Evolutionary conservation across 2,113 vertebrate genomes (phyloP).

Genomic region (Polypterus senegalus): DNA sequence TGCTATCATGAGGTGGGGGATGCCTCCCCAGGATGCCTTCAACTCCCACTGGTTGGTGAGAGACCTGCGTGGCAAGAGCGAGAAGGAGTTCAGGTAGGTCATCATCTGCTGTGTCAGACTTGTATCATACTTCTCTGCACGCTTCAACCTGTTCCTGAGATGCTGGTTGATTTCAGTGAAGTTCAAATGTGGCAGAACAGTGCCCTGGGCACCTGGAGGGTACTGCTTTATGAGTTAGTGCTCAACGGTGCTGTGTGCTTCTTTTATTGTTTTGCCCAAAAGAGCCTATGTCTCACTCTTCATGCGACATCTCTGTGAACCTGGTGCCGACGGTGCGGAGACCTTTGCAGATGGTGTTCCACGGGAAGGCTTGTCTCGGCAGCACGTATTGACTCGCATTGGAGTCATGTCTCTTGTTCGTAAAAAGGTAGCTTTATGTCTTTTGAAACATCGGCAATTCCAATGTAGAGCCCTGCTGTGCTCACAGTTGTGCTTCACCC

Average conservation of each 20-base stretch:
- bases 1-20: slow-evolving; percentile 96
- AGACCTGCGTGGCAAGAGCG: slow-evolving; percentile 86
- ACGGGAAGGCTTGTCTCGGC: slow-evolving; percentile 83
- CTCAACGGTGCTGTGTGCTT: not conserved
- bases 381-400: slow-evolving; percentile 91
- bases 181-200: not conserved
- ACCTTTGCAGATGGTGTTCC: slow-evolving; percentile 92
- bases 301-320: slow-evolving; percentile 93
- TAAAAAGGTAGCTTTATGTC: slow-evolving; percentile 70
- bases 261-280: slow-evolving; percentile 2
- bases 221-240: not conserved
- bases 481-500: not conserved
- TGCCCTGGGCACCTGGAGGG: not conserved
- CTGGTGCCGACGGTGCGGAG: slow-evolving; percentile 82
- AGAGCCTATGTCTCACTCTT: slow-evolving; percentile 95
- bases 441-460: no score
- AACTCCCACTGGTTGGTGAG: slow-evolving; percentile 96
- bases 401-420: slow-evolving; percentile 96
- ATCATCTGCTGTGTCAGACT: no score
- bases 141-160: not conserved
- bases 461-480: not conserved
- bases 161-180: not conserved
- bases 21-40: slow-evolving; percentile 96
- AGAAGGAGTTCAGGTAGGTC: slow-evolving; percentile 85
- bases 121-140: no score